Conservation (phyloP, 2,888 invertebrate species). For the Oxystoma pomonae region DNA sequence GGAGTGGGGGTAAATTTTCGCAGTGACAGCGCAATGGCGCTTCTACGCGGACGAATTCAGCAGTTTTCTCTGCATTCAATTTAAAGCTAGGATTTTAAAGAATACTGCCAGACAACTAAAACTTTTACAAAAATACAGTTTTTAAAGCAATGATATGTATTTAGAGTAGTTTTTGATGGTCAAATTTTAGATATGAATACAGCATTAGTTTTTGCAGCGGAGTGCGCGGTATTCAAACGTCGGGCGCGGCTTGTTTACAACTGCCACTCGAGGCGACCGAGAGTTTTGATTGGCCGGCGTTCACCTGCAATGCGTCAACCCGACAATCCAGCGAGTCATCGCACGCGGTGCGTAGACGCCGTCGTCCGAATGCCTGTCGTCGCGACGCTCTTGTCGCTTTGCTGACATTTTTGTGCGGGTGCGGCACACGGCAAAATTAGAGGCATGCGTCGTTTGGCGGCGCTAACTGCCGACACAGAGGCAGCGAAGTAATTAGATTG, state of each 20-base stretch:
- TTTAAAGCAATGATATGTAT: too few species aligned
- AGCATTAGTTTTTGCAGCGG: conserved; percentile 56
- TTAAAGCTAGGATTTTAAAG: background rate
- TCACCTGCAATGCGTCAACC: conserved; percentile 85
- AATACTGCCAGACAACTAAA: conserved; percentile 4
- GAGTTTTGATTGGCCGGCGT: conserved; percentile 73
- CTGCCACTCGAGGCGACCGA: conserved; percentile 52
- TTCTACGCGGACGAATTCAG: conserved; percentile 49
- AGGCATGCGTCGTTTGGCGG: conserved; percentile 25
- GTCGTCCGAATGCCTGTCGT: conserved; percentile 35
- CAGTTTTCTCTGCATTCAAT: conserved; percentile 46
- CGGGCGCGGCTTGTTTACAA: conserved; percentile 72
- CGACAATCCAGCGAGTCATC: conserved; percentile 41
- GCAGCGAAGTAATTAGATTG: background rate
- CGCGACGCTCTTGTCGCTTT: conserved; percentile 30
- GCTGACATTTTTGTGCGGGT: conserved; percentile 41
- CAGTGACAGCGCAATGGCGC: conserved; percentile 46
- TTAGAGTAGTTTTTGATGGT: too few species aligned
- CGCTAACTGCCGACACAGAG: background rate
- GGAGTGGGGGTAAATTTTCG: conserved; percentile 27
- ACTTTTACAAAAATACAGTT: too few species aligned
- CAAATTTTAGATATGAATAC: conserved; percentile 5
- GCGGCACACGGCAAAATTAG: conserved; percentile 39
- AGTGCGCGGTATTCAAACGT: conserved; percentile 61
- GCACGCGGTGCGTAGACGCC: conserved; percentile 40